These are phyloP conservation scores for Drosophila suzukii DNA, from an alignment of 1,140 invertebrate species.

Conservation along the genomic window DNA sequence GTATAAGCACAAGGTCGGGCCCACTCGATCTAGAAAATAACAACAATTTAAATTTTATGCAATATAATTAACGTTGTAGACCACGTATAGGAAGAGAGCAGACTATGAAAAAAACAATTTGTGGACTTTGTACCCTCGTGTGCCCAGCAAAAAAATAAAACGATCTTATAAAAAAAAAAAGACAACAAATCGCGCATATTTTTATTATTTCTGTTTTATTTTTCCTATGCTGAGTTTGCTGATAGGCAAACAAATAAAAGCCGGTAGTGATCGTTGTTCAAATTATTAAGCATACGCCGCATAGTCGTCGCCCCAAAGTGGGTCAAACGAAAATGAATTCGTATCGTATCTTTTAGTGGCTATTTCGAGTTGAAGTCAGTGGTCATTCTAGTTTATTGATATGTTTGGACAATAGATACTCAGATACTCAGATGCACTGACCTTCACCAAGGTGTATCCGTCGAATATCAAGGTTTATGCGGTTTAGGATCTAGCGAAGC, in stretches of 20 bases:
- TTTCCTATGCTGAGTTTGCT: constrained; percentile 12
- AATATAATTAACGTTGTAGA: constrained; percentile 45
- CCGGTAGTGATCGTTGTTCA: constrained; percentile 59
- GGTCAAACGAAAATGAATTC: constrained; percentile 70
- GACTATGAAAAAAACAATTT: constrained; percentile 25
- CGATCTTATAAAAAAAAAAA: constrained; percentile 25
- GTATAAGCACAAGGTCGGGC: constrained; percentile 11
- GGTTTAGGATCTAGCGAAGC: neutral
- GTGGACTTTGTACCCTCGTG: constrained; percentile 55
- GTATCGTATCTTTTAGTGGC: constrained; percentile 37
- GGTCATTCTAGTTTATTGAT: constrained; percentile 39
- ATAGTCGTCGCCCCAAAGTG: constrained; percentile 50
- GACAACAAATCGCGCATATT: constrained; percentile 32
- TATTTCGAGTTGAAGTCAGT: constrained; percentile 34
- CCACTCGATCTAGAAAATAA: constrained; percentile 36
- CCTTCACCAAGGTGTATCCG: constrained; percentile 21
- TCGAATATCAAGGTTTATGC: constrained; percentile 18
- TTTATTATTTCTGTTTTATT: constrained; percentile 35
- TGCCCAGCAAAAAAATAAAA: constrained; percentile 21
- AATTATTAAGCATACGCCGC: constrained; percentile 63
- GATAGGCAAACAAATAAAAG: constrained; percentile 68
- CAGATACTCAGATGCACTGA: constrained; percentile 37
- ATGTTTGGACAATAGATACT: constrained; percentile 33
- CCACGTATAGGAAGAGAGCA: constrained; percentile 11
- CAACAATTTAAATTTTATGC: constrained; percentile 54